Base-by-base conservation (phyloP, 1,140 invertebrate genomes). In the Danaus plexippus region DNA sequence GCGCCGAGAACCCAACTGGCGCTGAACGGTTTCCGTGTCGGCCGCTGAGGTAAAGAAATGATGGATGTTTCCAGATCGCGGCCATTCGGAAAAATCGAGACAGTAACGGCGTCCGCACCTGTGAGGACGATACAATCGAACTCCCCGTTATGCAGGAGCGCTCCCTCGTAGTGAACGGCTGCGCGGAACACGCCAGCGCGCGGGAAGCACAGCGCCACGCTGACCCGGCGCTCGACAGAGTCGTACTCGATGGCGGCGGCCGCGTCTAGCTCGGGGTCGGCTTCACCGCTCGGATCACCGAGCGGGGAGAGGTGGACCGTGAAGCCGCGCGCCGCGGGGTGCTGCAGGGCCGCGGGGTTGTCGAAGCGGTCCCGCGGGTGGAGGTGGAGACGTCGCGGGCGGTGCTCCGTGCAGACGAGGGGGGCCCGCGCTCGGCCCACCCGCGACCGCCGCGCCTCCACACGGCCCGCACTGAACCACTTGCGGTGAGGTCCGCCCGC, bases 51-150 rank as follows among this genome's bases (percentile, higher is more conserved):
- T 66, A 64, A 64, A 32, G 2, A 32, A 32, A 32, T 0, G 22
- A 32, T 6, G 7, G 7, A 32, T 32, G 15, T 3, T 1, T 15
- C 1, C 15, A 15, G 15, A 15, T 3, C 15, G 15, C 15, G 15
- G 15, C 15, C 22, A 32, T 32, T 22, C 22, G 22, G 5, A 32
- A 32, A 6, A 8, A 32, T 32, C 22, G 7, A 32, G 2, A 32
- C 9, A 69, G 9, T 12, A 43, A 46, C 58, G 9, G 9, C 22
- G 22, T 15, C 9, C 40, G 15, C n/a, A 55, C 94, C 92, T 69
- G 92, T 95, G 46, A 98, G 89, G 18, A 96, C 95, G 67, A 98
- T 95, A 72, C 97, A 96, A 82, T 97, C 94, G 75, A 97, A 97
- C 77, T 96, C 93, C 11, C 96, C 96, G 85, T 97, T 97, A 67